phyloP scores from a whole-genome alignment of 2,113 vertebrate genomes.

The Solenodon paradoxus region DNA sequence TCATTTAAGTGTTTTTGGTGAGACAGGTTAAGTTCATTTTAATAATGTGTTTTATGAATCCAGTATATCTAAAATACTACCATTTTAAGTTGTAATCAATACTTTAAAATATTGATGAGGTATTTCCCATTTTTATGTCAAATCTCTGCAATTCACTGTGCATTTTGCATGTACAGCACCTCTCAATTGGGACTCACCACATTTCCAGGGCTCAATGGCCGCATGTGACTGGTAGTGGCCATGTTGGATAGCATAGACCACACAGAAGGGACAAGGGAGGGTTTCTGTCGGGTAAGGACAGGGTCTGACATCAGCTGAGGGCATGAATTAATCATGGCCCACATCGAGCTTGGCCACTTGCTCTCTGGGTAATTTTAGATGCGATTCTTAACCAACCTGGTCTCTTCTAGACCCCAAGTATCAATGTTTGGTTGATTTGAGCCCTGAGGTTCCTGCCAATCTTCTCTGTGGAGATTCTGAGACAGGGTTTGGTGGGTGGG shows the following conservation, averaged over 20 bases:
- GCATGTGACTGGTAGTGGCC: not conserved
- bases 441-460: not conserved
- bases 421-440: not conserved
- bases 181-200: not conserved
- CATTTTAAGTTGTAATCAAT: not conserved
- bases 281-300: not conserved
- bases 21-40: not conserved
- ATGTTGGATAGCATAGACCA: no score
- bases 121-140: not conserved
- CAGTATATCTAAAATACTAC: not conserved
- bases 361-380: not conserved
- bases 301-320: not conserved
- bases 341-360: not conserved
- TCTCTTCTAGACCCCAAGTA: not conserved
- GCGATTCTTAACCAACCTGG: not conserved
- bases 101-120: not conserved
- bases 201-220: not conserved
- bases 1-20: not conserved
- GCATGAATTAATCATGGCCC: not conserved
- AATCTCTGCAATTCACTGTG: not conserved
- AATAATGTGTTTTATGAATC: not conserved
- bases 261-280: not conserved
- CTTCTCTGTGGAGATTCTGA: not conserved
- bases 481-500: not conserved
- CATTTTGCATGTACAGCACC: not conserved